phyloP scores from a whole-genome alignment of 2,888 invertebrate species.

The Agrilus biguttatus region DNA sequence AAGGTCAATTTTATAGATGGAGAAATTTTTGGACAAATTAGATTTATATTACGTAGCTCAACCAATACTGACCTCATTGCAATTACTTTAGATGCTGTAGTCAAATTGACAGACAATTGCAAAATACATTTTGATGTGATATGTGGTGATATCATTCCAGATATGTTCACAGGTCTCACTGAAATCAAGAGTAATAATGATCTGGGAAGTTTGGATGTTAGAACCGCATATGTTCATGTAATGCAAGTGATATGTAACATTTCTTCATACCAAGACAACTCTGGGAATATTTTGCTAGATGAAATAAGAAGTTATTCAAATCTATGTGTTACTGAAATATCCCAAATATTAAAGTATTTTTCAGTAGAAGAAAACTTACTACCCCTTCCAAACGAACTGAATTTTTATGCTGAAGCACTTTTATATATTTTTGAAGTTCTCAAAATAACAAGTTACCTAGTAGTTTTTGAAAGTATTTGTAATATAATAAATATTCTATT shows the following conservation, averaged over 20 bases:
- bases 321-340: conserved; percentile 11
- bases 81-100: conserved; percentile 42
- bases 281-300: conserved; percentile 1
- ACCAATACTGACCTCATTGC: conserved; percentile 45
- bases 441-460: conserved; percentile 11
- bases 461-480: conserved; percentile 14
- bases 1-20: conserved; percentile 25
- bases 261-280: conserved; percentile 9
- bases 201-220: neutral
- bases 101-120: conserved; percentile 17
- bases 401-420: conserved; percentile 18
- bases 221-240: conserved; percentile 12
- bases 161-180: conserved; percentile 3
- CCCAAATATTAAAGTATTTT: conserved; percentile 15
- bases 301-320: conserved; percentile 9
- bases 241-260: conserved; percentile 19
- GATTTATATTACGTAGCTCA: conserved; percentile 62
- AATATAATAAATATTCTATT: conserved; percentile 14
- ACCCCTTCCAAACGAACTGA: conserved; percentile 17
- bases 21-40: conserved; percentile 38
- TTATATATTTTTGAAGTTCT: conserved; percentile 16
- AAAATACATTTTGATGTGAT: conserved; percentile 13
- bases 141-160: conserved; percentile 11
- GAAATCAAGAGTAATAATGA: no score
- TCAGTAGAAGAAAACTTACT: conserved; percentile 16